Base-by-base conservation (phyloP, 2,113 vertebrate genomes). In the Phaethon lepturus region DNA sequence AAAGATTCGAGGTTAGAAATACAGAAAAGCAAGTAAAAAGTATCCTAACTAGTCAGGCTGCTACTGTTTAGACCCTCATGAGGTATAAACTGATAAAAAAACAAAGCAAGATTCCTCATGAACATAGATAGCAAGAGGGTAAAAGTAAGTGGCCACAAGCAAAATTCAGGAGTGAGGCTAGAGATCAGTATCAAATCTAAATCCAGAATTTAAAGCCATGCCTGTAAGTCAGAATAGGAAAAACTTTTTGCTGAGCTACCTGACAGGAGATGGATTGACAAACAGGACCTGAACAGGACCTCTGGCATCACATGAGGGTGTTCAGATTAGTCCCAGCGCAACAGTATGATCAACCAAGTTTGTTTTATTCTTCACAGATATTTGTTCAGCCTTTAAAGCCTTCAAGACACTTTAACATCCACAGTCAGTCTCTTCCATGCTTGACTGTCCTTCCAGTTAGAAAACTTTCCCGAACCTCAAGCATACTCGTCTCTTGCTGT, bases 1-100 rank as follows among this genome's bases (percentile, higher is more conserved):
- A 89, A 97, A 96, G 29, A 92, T 94, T 96, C 94, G 93, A 88
- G 25, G 56, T 95, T 96, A 96, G 96, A 96, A 98, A 96, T 89
- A 94, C 8, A 88, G 56, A 89, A 84, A 55, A 75, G 6, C 15
- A 68, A 75, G 35, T 60, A 72, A 78, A 92, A 94, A 52, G 12
- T 17, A 89, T 78, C 25, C 10, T 66, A 78, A 52, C 24, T 71
- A 50, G 29, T 53, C 33, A 87, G 35, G 10, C 33, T 88, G 24
- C 18, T 72, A 17, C 29, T 24, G 6, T 80, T 95, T 81, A 78
- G 18, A 59, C 35, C 23, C 19, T 56, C 0, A 0, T 63, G 56
- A 90, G 47, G 28, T 71, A 59, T 29, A 67, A 96, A 87, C 3
- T 20, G 47, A 59, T 75, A 17, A 2, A 47, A 63, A 59, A 88